phyloP scores from a whole-genome alignment of 2,888 invertebrate genomes.

The Byasa hedistus region DNA sequence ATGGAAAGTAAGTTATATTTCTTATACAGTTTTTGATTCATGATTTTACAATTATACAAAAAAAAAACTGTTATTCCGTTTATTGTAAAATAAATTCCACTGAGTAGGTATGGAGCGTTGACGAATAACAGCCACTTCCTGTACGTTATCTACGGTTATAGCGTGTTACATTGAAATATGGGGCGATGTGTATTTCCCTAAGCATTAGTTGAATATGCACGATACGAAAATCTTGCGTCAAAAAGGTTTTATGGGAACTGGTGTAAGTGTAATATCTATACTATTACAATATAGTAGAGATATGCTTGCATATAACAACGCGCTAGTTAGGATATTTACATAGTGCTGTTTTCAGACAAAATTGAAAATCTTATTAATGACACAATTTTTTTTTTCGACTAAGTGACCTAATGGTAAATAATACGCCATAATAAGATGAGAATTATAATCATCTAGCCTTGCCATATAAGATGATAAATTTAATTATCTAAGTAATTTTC shows the following conservation, averaged over 20 bases:
- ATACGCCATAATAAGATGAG: too few relatives aligned
- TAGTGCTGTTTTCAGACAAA: too few relatives aligned
- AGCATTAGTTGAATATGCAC: not conserved
- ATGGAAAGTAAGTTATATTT: not conserved
- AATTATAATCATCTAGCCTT: too few relatives aligned
- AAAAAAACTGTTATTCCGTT: not conserved
- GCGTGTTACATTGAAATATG: constrained; percentile 2
- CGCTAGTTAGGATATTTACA: too few relatives aligned
- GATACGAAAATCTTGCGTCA: not conserved
- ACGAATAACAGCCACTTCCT: constrained; percentile 22
- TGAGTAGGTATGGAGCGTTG: constrained; percentile 7
- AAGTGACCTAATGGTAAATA: too few relatives aligned
- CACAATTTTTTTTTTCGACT: too few relatives aligned
- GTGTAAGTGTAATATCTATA: too few relatives aligned
- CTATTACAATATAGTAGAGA: too few relatives aligned
- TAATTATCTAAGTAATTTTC: too few relatives aligned
- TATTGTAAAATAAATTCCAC: constrained; percentile 6
- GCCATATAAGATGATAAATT: too few relatives aligned
- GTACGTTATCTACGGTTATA: constrained; percentile 19
- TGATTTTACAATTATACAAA: not conserved
- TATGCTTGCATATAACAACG: too few relatives aligned
- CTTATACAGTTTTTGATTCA: not conserved
- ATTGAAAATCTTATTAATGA: too few relatives aligned
- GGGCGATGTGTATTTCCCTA: constrained; percentile 8
- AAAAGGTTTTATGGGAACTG: not conserved